Percentiles rank a stretch among this genome's conserved stretches.
phyloP scores from a whole-genome alignment of 2,113 vertebrate genomes.

The Tonatia bakeri region DNA sequence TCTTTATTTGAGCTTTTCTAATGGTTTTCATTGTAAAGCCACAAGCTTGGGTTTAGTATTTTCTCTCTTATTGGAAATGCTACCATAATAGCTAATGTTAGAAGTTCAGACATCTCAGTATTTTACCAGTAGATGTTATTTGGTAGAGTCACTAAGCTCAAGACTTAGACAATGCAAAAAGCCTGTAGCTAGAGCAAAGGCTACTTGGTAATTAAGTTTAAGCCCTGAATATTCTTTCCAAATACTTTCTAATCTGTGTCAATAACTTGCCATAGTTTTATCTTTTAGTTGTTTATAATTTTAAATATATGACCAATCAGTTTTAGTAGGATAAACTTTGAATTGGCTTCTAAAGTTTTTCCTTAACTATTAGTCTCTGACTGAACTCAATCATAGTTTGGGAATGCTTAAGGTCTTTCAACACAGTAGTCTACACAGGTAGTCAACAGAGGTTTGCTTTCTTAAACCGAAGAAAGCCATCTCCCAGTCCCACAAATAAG shows the following conservation, averaged over 20 bases:
- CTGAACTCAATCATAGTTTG: neutral
- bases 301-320: neutral
- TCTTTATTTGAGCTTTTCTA: neutral
- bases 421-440: neutral
- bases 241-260: neutral
- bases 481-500: neutral
- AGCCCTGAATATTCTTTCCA: neutral
- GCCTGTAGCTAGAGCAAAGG: neutral
- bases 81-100: neutral
- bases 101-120: neutral
- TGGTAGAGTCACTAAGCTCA: neutral
- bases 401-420: neutral
- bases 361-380: neutral
- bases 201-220: neutral
- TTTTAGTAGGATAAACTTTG: neutral
- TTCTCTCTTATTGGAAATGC: neutral
- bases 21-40: neutral
- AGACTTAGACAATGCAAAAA: neutral
- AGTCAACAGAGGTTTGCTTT: neutral
- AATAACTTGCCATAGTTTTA: neutral
- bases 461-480: neutral
- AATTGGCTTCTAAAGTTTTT: neutral
- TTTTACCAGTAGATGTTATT: neutral
- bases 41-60: neutral
- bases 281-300: neutral